Conservation (phyloP, 2,797 vertebrate species). For the Anableps anableps region DNA sequence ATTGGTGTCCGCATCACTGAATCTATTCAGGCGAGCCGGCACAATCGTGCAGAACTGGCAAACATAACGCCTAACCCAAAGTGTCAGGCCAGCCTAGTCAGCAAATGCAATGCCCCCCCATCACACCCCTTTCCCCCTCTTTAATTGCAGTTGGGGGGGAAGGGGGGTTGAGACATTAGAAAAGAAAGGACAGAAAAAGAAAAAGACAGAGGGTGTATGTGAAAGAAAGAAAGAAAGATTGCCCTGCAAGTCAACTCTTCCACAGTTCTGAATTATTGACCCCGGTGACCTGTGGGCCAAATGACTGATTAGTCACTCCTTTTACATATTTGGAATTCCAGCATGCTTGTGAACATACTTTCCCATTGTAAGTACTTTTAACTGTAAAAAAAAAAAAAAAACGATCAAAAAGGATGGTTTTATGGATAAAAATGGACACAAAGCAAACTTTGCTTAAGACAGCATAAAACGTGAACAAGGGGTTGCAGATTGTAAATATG, state of each 20-base stretch:
- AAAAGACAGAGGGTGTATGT: not conserved
- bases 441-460: not conserved
- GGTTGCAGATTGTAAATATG: not conserved
- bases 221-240: not conserved
- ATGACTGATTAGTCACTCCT: constrained; percentile 24
- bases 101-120: constrained; percentile 69
- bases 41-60: constrained; percentile 74
- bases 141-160: constrained; percentile 33
- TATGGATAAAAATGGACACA: not conserved
- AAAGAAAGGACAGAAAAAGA: not conserved
- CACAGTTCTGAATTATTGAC: constrained; percentile 37
- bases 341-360: not conserved
- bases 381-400: not conserved
- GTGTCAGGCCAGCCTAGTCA: constrained; percentile 76
- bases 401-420: not conserved
- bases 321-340: constrained; percentile 15
- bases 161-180: constrained; percentile 4
- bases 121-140: constrained; percentile 1
- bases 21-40: constrained; percentile 78
- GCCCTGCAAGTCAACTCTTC: constrained; percentile 25
- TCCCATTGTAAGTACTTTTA: not conserved
- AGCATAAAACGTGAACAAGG: not conserved
- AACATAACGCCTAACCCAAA: constrained; percentile 72
- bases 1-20: constrained; percentile 76
- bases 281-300: constrained; percentile 27